Conservation (phyloP, 1,140 invertebrate species). For the Diabrotica virgifera region DNA sequence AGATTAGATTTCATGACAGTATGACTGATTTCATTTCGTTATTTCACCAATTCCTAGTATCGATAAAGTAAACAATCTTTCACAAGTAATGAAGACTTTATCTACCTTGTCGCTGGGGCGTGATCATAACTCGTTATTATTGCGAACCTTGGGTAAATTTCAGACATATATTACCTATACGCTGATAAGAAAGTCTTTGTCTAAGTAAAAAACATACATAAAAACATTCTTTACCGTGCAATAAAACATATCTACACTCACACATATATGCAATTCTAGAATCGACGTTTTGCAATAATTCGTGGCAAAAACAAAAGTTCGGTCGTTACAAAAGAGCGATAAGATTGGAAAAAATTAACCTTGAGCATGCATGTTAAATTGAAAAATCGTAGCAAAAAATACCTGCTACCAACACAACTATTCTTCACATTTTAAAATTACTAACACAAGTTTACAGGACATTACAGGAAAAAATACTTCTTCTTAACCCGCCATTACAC, state of each 20-base stretch:
- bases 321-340: neutral
- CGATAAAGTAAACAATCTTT: conserved; percentile 1
- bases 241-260: neutral
- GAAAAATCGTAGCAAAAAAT: neutral
- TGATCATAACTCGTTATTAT: neutral
- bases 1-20: neutral
- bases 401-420: too few relatives aligned
- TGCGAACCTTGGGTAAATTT: neutral
- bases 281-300: conserved; percentile 1
- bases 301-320: neutral
- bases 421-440: too few relatives aligned
- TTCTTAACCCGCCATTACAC: too few relatives aligned
- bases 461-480: too few relatives aligned
- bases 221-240: neutral
- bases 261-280: neutral
- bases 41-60: neutral
- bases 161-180: neutral
- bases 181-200: neutral
- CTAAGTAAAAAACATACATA: neutral
- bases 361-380: neutral
- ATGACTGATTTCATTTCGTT: neutral
- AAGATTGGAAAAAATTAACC: neutral
- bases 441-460: too few relatives aligned
- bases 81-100: neutral
- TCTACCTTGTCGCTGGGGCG: neutral